These are phyloP conservation scores for Sialia sialis DNA, from an alignment of 2,113 vertebrate species.

Conservation along the genomic window DNA sequence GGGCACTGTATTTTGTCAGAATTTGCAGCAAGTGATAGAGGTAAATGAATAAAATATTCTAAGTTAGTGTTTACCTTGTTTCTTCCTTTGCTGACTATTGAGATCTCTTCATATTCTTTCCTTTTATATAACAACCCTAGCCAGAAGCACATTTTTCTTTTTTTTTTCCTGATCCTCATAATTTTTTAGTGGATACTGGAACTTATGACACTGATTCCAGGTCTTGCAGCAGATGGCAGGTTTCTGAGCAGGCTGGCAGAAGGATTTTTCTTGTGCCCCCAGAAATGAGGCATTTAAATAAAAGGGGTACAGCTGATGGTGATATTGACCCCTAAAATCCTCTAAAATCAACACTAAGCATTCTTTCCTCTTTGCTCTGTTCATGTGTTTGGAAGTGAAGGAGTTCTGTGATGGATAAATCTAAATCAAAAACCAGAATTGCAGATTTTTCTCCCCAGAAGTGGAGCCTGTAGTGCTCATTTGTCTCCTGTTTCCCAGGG, in stretches of 20 bases:
- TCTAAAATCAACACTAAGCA: neutral
- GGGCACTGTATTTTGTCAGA: neutral
- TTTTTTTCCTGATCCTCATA: neutral
- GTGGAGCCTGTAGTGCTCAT: neutral
- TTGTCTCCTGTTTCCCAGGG: neutral
- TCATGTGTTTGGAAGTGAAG: neutral
- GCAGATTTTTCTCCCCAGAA: neutral
- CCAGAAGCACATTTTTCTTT: neutral
- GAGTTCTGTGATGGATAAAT: neutral
- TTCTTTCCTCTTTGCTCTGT: neutral
- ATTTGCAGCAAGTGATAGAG: neutral
- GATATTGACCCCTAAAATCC: neutral
- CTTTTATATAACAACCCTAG: neutral
- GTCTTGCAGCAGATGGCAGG: neutral
- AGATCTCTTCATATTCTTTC: neutral
- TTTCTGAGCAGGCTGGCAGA: neutral
- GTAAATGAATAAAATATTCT: conserved; percentile 42
- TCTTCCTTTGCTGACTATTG: neutral
- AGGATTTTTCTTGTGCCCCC: neutral
- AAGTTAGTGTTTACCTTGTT: neutral
- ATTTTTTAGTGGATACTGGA: neutral
- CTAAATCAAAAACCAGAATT: neutral
- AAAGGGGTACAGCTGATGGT: neutral
- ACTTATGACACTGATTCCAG: neutral
- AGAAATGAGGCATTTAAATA: neutral